These are phyloP conservation scores for Alloplasta piceator DNA, from an alignment of 2,888 invertebrate species.

Conservation along the genomic window DNA sequence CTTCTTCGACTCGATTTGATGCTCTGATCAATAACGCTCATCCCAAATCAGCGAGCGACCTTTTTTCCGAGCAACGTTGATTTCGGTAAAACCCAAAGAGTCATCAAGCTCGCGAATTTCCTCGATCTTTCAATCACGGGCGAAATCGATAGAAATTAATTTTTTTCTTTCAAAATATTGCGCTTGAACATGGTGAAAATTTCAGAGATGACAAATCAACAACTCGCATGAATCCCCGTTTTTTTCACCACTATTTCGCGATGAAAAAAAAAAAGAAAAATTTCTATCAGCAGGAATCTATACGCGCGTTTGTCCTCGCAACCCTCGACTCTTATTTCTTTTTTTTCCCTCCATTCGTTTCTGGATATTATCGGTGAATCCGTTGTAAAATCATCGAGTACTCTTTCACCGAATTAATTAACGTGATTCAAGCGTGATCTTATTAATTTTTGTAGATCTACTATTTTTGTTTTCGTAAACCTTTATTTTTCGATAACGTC, in stretches of 20 bases:
- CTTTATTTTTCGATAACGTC: conserved; percentile 4
- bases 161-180: no score
- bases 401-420: background rate
- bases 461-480: conserved; percentile 3
- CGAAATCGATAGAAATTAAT: no score
- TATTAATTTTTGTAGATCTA: background rate
- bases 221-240: no score
- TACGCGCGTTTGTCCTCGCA: background rate
- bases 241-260: no score
- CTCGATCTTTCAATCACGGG: no score
- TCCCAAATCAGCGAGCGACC: background rate
- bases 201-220: no score
- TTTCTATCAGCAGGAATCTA: background rate
- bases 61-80: no score
- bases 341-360: conserved; percentile 6
- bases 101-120: no score
- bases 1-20: conserved; percentile 27
- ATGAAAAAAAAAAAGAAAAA: no score
- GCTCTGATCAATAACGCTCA: background rate
- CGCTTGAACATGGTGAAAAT: no score
- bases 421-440: conserved; percentile 23
- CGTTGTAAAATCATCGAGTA: background rate
- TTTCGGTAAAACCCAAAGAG: no score
- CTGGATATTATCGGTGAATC: conserved; percentile 25
- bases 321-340: background rate